These are phyloP conservation scores for Falcunculus frontatus DNA, from an alignment of 2,113 vertebrate species.

Conservation along the genomic window DNA sequence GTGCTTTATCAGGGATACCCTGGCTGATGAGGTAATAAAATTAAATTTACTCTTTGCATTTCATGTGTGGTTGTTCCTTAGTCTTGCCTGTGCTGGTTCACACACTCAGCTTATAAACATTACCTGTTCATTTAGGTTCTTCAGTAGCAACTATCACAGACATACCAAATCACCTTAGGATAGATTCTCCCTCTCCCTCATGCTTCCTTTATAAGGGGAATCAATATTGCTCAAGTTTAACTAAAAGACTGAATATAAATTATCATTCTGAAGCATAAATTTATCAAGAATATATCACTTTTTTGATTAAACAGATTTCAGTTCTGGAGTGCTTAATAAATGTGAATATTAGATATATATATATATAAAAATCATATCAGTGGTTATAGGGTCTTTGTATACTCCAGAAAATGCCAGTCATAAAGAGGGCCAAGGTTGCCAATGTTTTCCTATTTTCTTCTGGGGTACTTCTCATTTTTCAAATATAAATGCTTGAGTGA, in stretches of 20 bases:
- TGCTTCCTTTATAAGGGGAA: background rate
- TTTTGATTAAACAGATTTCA: background rate
- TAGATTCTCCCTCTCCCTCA: background rate
- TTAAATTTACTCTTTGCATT: background rate
- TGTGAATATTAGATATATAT: background rate
- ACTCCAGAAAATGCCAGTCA: background rate
- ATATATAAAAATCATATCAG: background rate
- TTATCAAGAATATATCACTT: background rate
- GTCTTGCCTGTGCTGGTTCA: background rate
- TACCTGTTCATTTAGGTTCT: background rate
- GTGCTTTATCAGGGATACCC: background rate
- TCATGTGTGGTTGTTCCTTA: background rate
- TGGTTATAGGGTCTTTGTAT: background rate
- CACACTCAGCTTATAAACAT: background rate
- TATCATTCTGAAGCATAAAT: background rate
- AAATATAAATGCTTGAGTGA: background rate
- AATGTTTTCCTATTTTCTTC: background rate
- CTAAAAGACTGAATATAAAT: background rate
- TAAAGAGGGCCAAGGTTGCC: background rate
- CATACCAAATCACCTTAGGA: background rate
- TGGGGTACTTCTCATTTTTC: background rate
- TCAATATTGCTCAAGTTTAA: background rate
- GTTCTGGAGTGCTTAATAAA: background rate
- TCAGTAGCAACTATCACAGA: background rate
- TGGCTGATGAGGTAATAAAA: background rate